Conservation (phyloP, 2,797 vertebrate species). For the Delichon dasypus region DNA sequence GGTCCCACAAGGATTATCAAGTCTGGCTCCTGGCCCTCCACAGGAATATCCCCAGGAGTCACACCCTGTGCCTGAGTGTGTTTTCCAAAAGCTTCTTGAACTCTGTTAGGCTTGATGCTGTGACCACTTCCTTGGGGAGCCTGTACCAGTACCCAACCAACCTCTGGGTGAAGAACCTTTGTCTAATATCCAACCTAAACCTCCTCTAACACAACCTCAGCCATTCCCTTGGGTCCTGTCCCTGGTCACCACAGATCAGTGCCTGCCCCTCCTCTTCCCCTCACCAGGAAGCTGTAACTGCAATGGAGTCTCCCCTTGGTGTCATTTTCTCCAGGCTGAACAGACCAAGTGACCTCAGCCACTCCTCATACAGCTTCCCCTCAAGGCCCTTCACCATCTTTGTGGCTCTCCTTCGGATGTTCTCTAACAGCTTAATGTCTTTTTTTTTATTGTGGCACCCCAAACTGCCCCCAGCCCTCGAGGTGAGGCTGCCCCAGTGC, state of each 20-base stretch:
- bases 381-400: not conserved
- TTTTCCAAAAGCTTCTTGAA: not conserved
- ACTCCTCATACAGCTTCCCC: not conserved
- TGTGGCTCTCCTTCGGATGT: not conserved
- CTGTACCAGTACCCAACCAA: not conserved
- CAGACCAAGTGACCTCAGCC: not conserved
- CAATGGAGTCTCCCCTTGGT: not conserved
- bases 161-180: not conserved
- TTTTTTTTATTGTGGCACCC: not conserved
- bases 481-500: fast-evolving
- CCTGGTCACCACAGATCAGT: not conserved
- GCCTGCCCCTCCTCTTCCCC: not conserved
- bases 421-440: not conserved
- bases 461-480: fast-evolving
- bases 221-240: not conserved
- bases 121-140: not conserved
- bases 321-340: not conserved
- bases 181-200: not conserved
- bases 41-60: not conserved
- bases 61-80: not conserved
- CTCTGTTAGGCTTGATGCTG: not conserved
- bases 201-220: not conserved
- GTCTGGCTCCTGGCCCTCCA: not conserved
- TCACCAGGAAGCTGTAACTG: not conserved
- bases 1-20: not conserved